Evolutionary conservation across 2,113 vertebrate genomes (phyloP).

Genomic region (Ceratotherium simum): DNA sequence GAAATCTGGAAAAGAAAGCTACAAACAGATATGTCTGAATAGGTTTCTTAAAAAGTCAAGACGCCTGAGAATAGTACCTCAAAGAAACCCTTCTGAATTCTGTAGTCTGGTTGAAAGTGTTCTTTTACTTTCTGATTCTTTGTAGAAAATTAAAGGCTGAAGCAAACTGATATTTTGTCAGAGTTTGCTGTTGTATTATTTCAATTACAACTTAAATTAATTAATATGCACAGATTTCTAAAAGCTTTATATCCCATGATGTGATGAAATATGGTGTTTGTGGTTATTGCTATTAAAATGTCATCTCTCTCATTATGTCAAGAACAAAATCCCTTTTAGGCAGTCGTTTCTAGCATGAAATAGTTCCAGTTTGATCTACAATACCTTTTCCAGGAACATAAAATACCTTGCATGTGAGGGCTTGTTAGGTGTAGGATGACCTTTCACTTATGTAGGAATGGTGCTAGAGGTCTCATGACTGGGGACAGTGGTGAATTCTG

Average conservation of each 20-base stretch:
- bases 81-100: slow-evolving; percentile 17
- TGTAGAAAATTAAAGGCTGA: slow-evolving; percentile 56
- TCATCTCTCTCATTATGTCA: slow-evolving; percentile 1
- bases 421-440: background rate
- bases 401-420: background rate
- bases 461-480: background rate
- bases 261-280: slow-evolving; percentile 20
- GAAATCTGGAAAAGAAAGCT: background rate
- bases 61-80: background rate
- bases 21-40: background rate
- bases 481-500: background rate
- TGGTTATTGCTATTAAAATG: slow-evolving; percentile 53
- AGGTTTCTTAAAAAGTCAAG: slow-evolving; percentile 5
- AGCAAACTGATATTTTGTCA: slow-evolving; percentile 3
- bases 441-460: background rate
- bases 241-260: slow-evolving; percentile 8
- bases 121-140: slow-evolving; percentile 54
- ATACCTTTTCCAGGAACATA: background rate
- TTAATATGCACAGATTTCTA: background rate
- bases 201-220: slow-evolving; percentile 46
- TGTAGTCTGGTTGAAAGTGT: background rate
- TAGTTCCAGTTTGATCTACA: slow-evolving; percentile 3
- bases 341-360: background rate
- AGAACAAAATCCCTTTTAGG: slow-evolving; percentile 26
- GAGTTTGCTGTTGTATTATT: slow-evolving; percentile 37